Evolutionary conservation across 2,888 invertebrate genomes (phyloP).

Genomic region (Fabriciana adippe): DNA sequence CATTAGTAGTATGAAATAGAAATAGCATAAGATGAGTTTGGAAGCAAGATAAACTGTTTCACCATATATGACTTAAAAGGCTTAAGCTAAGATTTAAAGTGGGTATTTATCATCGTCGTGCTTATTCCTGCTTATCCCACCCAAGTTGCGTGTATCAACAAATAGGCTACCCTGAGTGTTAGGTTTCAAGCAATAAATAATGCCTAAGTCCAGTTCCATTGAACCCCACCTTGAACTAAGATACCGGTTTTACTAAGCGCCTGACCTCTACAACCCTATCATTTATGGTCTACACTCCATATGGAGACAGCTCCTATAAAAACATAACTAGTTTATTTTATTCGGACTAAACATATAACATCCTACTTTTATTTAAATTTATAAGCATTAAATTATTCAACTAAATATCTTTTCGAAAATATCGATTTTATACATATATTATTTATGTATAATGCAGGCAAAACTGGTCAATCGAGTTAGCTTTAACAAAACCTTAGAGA

Average conservation of each 20-base stretch:
- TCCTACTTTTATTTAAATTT: conserved; percentile 22
- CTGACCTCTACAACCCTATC: conserved; percentile 35
- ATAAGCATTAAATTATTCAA: conserved; percentile 14
- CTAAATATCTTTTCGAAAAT: background rate
- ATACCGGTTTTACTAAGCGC: conserved; percentile 35
- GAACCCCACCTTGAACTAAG: conserved; percentile 35
- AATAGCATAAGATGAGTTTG: background rate
- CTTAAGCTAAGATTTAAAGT: conserved; percentile 11
- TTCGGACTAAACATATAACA: conserved; percentile 1
- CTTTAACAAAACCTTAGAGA: conserved; percentile 13
- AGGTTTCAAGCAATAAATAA: conserved; percentile 30
- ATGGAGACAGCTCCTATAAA: conserved; percentile 26
- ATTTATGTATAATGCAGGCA: background rate
- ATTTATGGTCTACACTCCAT: conserved; percentile 33
- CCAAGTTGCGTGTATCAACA: conserved; percentile 28
- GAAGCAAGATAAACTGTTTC: conserved; percentile 6
- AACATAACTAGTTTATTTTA: conserved; percentile 20
- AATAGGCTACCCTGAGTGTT: conserved; percentile 31
- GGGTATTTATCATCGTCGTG: conserved; percentile 16
- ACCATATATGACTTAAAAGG: conserved; percentile 3
- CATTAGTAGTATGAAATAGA: too few relatives aligned
- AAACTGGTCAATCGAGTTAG: conserved; percentile 3
- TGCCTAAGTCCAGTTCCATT: conserved; percentile 31
- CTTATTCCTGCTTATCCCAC: conserved; percentile 22
- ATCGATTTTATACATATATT: background rate